Base-by-base conservation (phyloP, 2,113 vertebrate genomes). In the Alosa alosa region DNA sequence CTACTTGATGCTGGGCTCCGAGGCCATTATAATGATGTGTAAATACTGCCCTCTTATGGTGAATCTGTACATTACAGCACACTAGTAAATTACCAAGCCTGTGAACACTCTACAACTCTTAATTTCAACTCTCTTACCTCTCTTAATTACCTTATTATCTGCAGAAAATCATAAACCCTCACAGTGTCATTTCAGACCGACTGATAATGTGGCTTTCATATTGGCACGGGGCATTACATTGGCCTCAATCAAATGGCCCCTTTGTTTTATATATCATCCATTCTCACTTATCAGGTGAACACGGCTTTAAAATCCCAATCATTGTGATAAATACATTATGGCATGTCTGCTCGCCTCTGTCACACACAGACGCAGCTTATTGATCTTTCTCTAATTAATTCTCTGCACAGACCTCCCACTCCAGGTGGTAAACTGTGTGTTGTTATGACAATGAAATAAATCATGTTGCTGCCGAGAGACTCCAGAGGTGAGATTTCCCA, bases 21-120 rank as follows among this genome's bases (percentile, higher is more conserved):
- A 41, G 72, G 6, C 11, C 72, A 78, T 39, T 39, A 15, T 39
- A 39, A 78, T 36, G 3, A 78, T 78, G 72, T 78, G 86, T 55
- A 81, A 88, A 93, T 86, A 92, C 84, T 92, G n/a, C 93, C 89
- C 90, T 91, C 94, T 87, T 89, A 91, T 93, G 95, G 90, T 75
- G 1, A 1, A n/a, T 78, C 31, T 78, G 31, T 5, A 36, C 39
- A 78, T 36, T 78, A 10, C 72, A 55, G 52, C 8, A 13, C 64
- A 72, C 13, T 39, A 39, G 31, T 78, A 1, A 3, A 72, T 18
- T 55, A 15, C 50, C 10, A 72, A 72, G 13, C 25, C 72, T 17
- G 25, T 36, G 10, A 39, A 78, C 36, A 78, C 4, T 4, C 31
- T 39, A 78, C 11, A 15, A 15, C 15, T 36, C 31, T 15, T 8